Evolutionary conservation across 2,888 invertebrate genomes (phyloP).

Genomic region (Parnassius mnemosyne): DNA sequence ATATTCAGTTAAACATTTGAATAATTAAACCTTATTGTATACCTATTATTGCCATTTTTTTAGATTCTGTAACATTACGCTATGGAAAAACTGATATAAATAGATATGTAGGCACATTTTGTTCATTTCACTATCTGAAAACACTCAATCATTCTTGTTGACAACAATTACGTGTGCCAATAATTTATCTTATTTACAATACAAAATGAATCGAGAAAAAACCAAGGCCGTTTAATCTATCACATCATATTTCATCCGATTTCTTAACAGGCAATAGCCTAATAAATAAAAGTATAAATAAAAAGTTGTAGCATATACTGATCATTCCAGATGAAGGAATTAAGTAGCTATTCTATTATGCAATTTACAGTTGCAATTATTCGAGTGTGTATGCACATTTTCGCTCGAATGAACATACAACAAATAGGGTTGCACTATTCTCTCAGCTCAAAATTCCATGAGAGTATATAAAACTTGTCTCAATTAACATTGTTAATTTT

Average conservation of each 20-base stretch:
- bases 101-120: slow-evolving; percentile 36
- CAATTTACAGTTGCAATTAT: slow-evolving; percentile 69
- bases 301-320: slow-evolving; percentile 55
- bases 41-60: slow-evolving; percentile 76
- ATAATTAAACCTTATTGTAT: slow-evolving; percentile 64
- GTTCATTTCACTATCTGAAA: slow-evolving; percentile 31
- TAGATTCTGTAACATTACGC: slow-evolving; percentile 45
- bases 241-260: slow-evolving; percentile 65
- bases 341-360: slow-evolving; percentile 64
- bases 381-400: slow-evolving; percentile 64
- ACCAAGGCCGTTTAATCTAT: slow-evolving; percentile 69
- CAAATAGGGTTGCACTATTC: slow-evolving; percentile 26
- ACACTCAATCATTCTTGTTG: slow-evolving; percentile 53
- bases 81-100: slow-evolving; percentile 32
- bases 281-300: slow-evolving; percentile 54
- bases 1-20: slow-evolving; percentile 64
- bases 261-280: slow-evolving; percentile 73
- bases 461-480: background rate
- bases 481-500: background rate
- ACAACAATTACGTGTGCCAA: slow-evolving; percentile 61
- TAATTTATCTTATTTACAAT: slow-evolving; percentile 74
- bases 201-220: slow-evolving; percentile 61
- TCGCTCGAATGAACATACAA: slow-evolving; percentile 76
- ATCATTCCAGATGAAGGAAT: slow-evolving; percentile 59
- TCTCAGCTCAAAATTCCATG: background rate